Evolutionary conservation across 2,113 vertebrate species (phyloP).

Genomic region (Carassius carassius): DNA sequence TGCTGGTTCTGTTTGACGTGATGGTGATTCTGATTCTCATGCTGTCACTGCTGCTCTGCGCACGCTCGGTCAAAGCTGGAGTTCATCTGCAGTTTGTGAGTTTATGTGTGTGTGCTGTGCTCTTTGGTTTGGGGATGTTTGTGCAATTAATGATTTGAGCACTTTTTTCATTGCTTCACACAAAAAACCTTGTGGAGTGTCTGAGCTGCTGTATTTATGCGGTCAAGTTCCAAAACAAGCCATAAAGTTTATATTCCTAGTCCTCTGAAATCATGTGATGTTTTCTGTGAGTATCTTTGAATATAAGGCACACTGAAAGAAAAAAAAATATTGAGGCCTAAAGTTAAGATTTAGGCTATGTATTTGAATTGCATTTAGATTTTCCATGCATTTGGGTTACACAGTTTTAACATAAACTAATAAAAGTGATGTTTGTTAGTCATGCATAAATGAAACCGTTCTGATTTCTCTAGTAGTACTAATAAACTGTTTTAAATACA

Average conservation of each 20-base stretch:
- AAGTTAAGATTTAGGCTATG: neutral
- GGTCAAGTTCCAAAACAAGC: neutral
- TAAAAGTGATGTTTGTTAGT: neutral
- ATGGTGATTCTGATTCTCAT: slow-evolving; percentile 86
- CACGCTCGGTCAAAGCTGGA: slow-evolving; percentile 85
- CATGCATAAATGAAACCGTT: neutral
- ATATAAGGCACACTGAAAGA: neutral
- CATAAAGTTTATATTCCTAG: neutral
- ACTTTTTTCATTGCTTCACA: neutral
- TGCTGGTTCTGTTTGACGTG: slow-evolving; percentile 88
- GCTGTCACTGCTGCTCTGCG: slow-evolving; percentile 83
- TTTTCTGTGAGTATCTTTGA: neutral
- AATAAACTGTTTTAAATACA: neutral
- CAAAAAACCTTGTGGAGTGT: neutral
- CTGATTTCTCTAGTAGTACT: neutral
- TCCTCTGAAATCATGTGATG: neutral
- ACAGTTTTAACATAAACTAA: neutral
- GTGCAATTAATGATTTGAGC: neutral
- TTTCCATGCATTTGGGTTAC: neutral
- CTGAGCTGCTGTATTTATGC: neutral
- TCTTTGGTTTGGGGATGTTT: neutral
- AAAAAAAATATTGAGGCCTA: neutral
- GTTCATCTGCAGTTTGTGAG: slow-evolving; percentile 85
- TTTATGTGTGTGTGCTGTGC: neutral
- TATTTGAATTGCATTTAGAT: neutral